Conservation (phyloP, 2,888 invertebrate species). For the Deilephila porcellus region DNA sequence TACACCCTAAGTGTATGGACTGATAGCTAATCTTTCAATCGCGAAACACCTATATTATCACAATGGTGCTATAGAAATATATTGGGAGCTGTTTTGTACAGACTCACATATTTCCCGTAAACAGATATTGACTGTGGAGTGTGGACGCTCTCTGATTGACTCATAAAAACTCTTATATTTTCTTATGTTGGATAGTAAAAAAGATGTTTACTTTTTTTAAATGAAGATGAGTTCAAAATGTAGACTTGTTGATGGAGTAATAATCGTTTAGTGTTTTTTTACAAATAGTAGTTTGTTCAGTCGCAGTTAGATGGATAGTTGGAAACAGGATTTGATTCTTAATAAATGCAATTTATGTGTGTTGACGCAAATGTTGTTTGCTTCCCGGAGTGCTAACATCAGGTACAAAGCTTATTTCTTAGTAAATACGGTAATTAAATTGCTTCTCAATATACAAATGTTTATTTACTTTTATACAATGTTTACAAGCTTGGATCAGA, state of each 20-base stretch:
- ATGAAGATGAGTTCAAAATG: neutral
- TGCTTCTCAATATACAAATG: neutral
- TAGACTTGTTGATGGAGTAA: neutral
- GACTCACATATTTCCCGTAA: neutral
- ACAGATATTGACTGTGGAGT: neutral
- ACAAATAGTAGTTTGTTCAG: neutral
- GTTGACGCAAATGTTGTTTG: conserved; percentile 31
- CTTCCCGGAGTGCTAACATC: conserved; percentile 32
- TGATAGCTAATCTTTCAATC: conserved; percentile 15
- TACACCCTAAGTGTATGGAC: conserved; percentile 1
- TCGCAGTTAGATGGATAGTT: conserved; percentile 16
- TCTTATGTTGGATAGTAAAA: neutral
- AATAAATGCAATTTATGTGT: conserved; percentile 27
- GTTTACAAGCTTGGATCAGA: too few species aligned
- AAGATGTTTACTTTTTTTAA: conserved; percentile 14
- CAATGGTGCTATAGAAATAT: neutral
- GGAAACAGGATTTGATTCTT: conserved; percentile 24
- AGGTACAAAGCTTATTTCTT: conserved; percentile 25
- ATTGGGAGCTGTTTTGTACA: neutral
- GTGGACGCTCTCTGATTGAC: neutral
- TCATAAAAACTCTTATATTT: neutral
- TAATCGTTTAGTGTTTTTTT: conserved; percentile 22
- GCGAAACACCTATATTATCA: conserved; percentile 13
- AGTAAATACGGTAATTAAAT: conserved; percentile 2
- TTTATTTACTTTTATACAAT: neutral